These are phyloP conservation scores for Micromys minutus DNA, from an alignment of 2,113 vertebrate species.

Conservation along the genomic window DNA sequence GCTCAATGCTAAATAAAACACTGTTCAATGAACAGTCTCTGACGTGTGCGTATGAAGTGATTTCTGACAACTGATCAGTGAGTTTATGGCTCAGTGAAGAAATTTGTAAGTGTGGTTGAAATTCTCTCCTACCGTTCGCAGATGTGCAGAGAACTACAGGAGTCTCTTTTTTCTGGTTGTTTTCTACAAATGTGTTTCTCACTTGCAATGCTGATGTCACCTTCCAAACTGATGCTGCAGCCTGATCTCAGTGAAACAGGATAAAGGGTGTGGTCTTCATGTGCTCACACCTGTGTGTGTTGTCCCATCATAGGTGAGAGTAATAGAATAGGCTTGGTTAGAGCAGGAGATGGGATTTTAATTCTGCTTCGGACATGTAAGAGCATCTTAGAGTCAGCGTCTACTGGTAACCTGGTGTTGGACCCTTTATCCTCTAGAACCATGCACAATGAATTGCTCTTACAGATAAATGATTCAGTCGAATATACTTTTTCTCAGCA, in stretches of 20 bases:
- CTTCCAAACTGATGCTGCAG: background rate
- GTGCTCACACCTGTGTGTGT: too few relatives aligned
- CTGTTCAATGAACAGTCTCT: background rate
- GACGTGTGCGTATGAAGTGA: background rate
- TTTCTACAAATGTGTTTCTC: background rate
- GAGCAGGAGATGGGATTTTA: accelerated
- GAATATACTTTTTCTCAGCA: background rate
- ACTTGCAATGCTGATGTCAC: background rate
- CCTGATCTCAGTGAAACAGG: background rate
- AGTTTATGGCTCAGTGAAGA: background rate
- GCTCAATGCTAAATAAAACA: background rate
- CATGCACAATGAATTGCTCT: background rate
- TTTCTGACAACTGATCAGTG: background rate
- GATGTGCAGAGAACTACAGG: background rate
- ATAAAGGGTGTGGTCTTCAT: background rate
- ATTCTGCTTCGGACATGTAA: background rate
- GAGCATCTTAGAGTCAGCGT: background rate
- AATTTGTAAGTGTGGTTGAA: background rate
- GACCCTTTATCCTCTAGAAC: background rate
- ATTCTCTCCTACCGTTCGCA: background rate
- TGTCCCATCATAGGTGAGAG: background rate
- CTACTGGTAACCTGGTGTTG: background rate
- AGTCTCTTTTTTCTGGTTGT: background rate
- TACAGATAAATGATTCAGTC: background rate
- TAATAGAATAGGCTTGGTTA: background rate